Conservation (phyloP, 2,888 invertebrate genomes). For the Epistrophella euchroma region DNA sequence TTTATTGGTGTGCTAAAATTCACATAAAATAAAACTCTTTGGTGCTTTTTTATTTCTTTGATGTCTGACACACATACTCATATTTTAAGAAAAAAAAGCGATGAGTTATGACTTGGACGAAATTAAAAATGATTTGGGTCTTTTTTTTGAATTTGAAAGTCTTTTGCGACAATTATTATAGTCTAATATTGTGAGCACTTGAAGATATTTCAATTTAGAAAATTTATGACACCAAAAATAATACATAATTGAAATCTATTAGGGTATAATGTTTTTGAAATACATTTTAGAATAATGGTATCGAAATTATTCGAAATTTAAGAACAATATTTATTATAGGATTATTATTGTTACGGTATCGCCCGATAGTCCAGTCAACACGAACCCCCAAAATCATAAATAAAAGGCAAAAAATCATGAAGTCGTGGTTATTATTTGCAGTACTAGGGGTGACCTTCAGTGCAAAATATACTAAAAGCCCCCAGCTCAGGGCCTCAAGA, state of each 20-base stretch:
- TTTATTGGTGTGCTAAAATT: conserved; percentile 62
- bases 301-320: background rate
- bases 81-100: background rate
- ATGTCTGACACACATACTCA: conserved; percentile 6
- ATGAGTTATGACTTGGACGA: conserved; percentile 50
- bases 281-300: background rate
- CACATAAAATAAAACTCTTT: conserved; percentile 53
- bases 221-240: conserved; percentile 28
- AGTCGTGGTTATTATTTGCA: no score
- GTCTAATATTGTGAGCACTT: conserved; percentile 18
- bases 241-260: conserved; percentile 39
- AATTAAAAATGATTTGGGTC: conserved; percentile 50
- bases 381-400: no score
- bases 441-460: no score
- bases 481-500: no score
- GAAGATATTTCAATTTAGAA: conserved; percentile 15
- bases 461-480: no score
- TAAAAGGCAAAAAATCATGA: no score
- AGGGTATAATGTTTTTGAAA: background rate
- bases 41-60: conserved; percentile 37
- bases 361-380: no score
- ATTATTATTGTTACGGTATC: no score
- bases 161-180: conserved; percentile 23
- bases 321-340: no score
- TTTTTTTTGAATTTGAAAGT: conserved; percentile 13